phyloP scores from a whole-genome alignment of 2,113 vertebrate species.

The Sturnira hondurensis region DNA sequence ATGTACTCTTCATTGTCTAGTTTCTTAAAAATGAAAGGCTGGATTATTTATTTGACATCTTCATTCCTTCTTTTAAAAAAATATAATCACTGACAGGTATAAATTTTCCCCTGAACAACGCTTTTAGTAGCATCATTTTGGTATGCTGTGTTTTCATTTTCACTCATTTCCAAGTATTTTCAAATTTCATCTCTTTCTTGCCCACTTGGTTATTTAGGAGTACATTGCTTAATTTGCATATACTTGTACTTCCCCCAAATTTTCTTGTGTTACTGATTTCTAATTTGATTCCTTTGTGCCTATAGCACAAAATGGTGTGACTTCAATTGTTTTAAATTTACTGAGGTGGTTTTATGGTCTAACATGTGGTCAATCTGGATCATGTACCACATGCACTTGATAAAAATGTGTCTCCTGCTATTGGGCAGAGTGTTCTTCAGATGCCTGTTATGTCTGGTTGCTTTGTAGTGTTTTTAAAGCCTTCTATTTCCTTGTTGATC shows the following conservation, averaged over 20 bases:
- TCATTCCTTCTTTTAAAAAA: background rate
- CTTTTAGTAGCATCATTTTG: background rate
- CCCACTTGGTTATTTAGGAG: background rate
- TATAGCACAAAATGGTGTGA: background rate
- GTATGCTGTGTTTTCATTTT: background rate
- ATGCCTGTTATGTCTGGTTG: background rate
- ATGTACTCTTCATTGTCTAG: background rate
- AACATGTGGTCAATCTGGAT: background rate
- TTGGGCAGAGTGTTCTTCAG: background rate
- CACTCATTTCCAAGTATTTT: background rate
- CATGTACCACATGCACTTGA: background rate
- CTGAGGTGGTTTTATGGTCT: background rate
- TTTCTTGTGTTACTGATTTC: background rate
- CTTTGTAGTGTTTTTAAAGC: background rate
- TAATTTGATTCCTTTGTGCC: background rate
- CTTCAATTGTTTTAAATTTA: background rate
- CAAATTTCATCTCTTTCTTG: background rate
- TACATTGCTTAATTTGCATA: background rate
- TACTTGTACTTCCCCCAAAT: background rate
- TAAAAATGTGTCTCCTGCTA: background rate
- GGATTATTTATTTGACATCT: background rate
- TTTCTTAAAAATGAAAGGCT: background rate
- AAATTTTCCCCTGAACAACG: background rate
- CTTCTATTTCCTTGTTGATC: background rate
- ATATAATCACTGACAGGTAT: background rate